Evolutionary conservation across 2,888 invertebrate genomes (phyloP), one percentile per base, ranked within the genome.

Genomic region (Scotopteryx bipunctaria): DNA sequence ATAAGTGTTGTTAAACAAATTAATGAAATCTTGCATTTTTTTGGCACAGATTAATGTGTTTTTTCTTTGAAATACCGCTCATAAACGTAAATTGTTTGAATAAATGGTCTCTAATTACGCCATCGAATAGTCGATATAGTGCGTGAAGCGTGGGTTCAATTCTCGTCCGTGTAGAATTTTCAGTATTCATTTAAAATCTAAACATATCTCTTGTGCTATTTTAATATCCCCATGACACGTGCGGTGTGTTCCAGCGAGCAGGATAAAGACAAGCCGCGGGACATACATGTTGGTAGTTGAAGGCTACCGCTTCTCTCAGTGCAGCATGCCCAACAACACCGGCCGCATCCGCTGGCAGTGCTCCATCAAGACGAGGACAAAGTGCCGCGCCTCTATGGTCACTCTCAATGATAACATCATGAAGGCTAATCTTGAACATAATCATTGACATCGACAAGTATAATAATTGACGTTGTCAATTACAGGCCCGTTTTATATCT

Each of bases 291-390:
- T 81, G 53, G 47, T 65, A 23, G 72, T 75, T 0, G 66, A 69
- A 2, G 80, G 80, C 0, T 67, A 69, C 44, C 65, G 76, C 9
- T 83, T 82, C 59, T 73, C 79, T 8, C 76, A 71, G 55, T 73
- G 77, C 4, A 74, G 74, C 31, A 21, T 41, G 2, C 74, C 69
- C 42, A 76, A 70, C 8, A 58, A 38, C 4, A 48, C 19, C 19
- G 48, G 43, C 19, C 57, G 50, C 4, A 46, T 59, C 5, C 46
- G 74, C 4, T 74, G 74, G 73, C 59, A 61, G 11, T 75, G 74
- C 43, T 62, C 69, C 15, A 58, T 57, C 2, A 73, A 69, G 32
- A 59, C 63, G 3, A 54, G 66, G 9, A 74, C 72, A 3, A 69
- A 58, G 38, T 78, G 78, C 47, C 64, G 47, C 37, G 76, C 78